A percentile compares a stretch with the other conserved stretches of the same genome.
Conservation (phyloP, 2,797 vertebrate genomes). For the Netta rufina region DNA sequence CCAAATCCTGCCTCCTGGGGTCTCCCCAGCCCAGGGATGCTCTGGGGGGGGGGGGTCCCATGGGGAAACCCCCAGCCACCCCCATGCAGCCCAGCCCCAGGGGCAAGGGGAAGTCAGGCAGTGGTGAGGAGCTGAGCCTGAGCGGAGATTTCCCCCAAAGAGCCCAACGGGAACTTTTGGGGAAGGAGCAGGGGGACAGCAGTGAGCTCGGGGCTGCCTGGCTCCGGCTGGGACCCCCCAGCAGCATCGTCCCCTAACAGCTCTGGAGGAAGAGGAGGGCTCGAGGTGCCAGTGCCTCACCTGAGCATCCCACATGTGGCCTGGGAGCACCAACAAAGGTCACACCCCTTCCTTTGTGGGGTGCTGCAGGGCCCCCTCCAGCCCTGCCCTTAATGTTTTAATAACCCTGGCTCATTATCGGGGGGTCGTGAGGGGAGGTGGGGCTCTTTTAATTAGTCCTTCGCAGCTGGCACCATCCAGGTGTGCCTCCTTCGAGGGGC, state of each 20-base stretch:
- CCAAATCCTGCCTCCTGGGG: too few species aligned
- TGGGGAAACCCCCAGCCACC: too few species aligned
- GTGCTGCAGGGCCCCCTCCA: not conserved
- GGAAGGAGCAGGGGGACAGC: not conserved
- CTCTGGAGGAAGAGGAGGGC: not conserved
- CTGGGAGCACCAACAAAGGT: too few species aligned
- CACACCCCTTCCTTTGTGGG: not conserved
- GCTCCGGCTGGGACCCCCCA: not conserved
- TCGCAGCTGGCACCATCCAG: not conserved
- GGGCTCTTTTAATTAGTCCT: not conserved
- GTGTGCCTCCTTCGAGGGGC: accelerated
- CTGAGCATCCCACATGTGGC: not conserved
- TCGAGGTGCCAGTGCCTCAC: too few species aligned
- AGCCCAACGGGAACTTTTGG: not conserved
- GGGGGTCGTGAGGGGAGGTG: accelerated
- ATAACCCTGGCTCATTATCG: not conserved
- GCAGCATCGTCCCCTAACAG: too few species aligned
- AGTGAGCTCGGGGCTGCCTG: too few species aligned
- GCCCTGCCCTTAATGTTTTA: not conserved
- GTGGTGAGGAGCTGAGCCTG: not conserved
- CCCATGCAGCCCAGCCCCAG: not conserved
- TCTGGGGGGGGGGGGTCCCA: not conserved
- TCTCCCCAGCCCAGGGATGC: too few species aligned
- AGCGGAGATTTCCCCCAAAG: not conserved
- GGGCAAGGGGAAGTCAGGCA: not conserved